Percentiles rank a stretch among this genome's conserved stretches.
These are phyloP conservation scores for Caenorhabditis angaria DNA, from an alignment of 2,888 invertebrate genomes.

Conservation along the genomic window DNA sequence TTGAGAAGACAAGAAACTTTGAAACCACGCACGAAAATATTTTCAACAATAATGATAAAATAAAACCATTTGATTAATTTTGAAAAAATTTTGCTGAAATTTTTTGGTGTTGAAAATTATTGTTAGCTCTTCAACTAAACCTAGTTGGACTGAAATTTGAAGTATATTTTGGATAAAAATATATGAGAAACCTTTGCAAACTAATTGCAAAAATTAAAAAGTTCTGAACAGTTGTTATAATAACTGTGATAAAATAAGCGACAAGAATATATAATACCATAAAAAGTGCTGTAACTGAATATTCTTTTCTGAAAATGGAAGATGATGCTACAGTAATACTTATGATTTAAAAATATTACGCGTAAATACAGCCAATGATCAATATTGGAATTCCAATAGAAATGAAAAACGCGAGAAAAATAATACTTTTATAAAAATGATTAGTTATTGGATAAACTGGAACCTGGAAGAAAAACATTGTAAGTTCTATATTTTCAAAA, in stretches of 20 bases:
- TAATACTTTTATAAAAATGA: background rate
- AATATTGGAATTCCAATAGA: background rate
- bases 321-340: no score
- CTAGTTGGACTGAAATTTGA: background rate
- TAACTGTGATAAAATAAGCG: background rate
- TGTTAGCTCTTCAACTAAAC: no score
- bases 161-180: background rate
- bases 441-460: background rate
- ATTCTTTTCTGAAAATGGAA: no score
- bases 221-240: background rate
- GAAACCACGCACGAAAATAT: background rate
- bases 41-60: background rate
- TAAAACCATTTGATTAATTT: background rate
- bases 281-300: no score
- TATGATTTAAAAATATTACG: no score
- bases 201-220: background rate
- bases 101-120: no score
- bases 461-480: background rate
- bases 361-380: background rate
- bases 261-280: background rate
- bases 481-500: no score
- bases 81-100: background rate
- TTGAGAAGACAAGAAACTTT: background rate
- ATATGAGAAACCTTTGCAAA: background rate
- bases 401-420: background rate